These are phyloP conservation scores for Thera britannica DNA, from an alignment of 2,888 invertebrate genomes.

Conservation along the genomic window DNA sequence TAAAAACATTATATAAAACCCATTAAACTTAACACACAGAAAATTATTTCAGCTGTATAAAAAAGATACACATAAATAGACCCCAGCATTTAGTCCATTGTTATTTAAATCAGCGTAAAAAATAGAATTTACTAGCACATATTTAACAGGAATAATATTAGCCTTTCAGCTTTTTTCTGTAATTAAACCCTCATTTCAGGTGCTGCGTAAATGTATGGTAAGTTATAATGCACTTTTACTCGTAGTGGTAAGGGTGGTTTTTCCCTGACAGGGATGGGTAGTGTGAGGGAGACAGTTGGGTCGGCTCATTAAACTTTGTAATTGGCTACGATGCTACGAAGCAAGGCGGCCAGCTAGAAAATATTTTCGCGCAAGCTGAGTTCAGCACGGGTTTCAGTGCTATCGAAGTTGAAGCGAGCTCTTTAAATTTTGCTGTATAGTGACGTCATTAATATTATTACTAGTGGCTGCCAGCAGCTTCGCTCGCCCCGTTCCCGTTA, in stretches of 20 bases:
- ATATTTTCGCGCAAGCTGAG: constrained; percentile 44
- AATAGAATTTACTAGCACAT: background rate
- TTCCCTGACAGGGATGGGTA: constrained; percentile 11
- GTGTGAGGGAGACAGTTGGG: constrained; percentile 27
- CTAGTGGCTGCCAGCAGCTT: no score
- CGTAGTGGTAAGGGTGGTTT: constrained; percentile 14
- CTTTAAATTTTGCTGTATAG: background rate
- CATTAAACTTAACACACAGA: background rate
- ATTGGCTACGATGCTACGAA: constrained; percentile 54
- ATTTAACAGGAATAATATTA: constrained; percentile 14
- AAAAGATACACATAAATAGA: background rate
- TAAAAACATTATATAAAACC: no score
- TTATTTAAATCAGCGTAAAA: constrained; percentile 11
- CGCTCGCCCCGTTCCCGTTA: no score
- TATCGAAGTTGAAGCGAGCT: background rate
- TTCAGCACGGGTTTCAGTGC: constrained; percentile 16
- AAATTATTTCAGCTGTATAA: background rate
- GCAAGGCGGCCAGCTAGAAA: constrained; percentile 50
- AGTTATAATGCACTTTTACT: background rate
- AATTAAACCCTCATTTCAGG: constrained; percentile 24
- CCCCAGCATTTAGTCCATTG: background rate
- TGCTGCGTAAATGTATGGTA: constrained; percentile 24
- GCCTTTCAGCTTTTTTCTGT: constrained; percentile 18
- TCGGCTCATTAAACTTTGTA: constrained; percentile 62
- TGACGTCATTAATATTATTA: no score